These are phyloP conservation scores for Synergus laeviventris DNA, from an alignment of 2,888 invertebrate genomes.

Conservation along the genomic window DNA sequence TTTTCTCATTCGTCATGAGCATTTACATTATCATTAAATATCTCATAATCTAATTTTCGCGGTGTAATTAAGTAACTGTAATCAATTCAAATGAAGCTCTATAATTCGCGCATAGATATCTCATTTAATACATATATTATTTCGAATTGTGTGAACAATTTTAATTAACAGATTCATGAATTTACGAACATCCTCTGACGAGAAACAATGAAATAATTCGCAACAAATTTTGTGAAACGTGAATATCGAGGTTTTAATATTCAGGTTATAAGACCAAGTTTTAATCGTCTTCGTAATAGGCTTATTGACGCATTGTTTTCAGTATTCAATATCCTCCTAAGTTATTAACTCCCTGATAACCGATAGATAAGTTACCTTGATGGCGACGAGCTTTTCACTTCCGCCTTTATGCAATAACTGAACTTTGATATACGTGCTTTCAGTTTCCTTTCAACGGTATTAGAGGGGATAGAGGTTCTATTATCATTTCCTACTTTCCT, in stretches of 20 bases:
- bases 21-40: not conserved
- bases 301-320: not conserved
- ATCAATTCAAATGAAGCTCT: not conserved
- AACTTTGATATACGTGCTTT: slow-evolving; percentile 19
- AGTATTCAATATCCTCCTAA: not conserved
- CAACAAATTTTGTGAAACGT: not conserved
- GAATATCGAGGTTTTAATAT: not conserved
- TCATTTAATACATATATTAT: not conserved
- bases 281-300: not conserved
- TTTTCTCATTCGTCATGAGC: not conserved
- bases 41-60: not conserved
- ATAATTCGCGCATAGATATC: slow-evolving; percentile 12
- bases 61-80: not conserved
- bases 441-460: slow-evolving; percentile 35
- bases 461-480: slow-evolving; percentile 17
- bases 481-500: slow-evolving; percentile 31
- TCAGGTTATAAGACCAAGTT: not conserved
- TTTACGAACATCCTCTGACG: not conserved
- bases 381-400: slow-evolving; percentile 27
- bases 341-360: slow-evolving; percentile 12
- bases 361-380: slow-evolving; percentile 10
- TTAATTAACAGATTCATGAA: slow-evolving; percentile 15
- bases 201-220: not conserved
- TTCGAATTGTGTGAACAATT: not conserved
- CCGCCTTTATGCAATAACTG: slow-evolving; percentile 20